Evolutionary conservation across 2,113 vertebrate species (phyloP).

Genomic region (Pitta sordida): DNA sequence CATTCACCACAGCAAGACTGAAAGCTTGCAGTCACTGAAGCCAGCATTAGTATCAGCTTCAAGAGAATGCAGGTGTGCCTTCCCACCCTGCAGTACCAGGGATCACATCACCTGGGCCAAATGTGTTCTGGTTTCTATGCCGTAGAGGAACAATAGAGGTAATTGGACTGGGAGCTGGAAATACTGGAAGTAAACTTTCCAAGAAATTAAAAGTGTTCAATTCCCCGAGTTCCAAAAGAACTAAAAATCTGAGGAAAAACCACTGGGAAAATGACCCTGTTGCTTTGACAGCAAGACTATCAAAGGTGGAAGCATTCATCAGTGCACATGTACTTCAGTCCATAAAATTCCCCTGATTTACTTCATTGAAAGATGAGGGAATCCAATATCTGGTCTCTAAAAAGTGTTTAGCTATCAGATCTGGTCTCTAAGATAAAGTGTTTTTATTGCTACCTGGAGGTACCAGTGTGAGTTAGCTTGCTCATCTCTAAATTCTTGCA

Average conservation of each 20-base stretch:
- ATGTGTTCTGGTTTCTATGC: rapidly evolving
- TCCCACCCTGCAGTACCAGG: not conserved
- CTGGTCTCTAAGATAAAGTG: not conserved
- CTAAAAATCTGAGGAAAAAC: not conserved
- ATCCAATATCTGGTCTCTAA: not conserved
- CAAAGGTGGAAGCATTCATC: not conserved
- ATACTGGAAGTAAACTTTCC: not conserved
- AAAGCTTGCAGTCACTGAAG: not conserved
- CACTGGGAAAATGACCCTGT: not conserved
- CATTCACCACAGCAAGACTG: rapidly evolving
- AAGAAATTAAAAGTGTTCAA: not conserved
- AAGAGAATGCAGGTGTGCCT: not conserved
- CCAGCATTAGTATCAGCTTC: not conserved
- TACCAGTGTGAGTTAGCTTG: not conserved
- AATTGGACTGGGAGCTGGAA: not conserved
- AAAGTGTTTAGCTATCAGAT: not conserved
- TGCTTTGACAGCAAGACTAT: not conserved
- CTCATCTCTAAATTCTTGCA: not conserved
- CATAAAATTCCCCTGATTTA: not conserved
- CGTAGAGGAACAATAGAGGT: not conserved
- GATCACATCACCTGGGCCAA: not conserved
- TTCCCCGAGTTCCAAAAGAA: not conserved
- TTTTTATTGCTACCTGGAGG: not conserved
- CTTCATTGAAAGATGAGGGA: not conserved
- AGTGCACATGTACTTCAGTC: not conserved